phyloP scores from a whole-genome alignment of 2,797 vertebrate genomes.

The Sandelia bainsii region DNA sequence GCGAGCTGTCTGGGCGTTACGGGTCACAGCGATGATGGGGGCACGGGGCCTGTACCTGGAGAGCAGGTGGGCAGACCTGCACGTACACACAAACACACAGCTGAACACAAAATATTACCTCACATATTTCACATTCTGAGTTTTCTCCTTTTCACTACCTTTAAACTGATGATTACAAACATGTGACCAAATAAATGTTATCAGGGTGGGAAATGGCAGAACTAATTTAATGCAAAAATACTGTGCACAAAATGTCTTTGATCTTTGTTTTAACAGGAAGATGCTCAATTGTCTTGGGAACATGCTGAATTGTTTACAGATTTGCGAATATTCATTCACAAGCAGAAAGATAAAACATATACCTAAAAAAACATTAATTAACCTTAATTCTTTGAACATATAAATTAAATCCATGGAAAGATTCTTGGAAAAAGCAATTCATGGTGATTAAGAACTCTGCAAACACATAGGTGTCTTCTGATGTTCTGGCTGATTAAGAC shows the following conservation, averaged over 20 bases:
- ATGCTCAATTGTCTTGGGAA: neutral
- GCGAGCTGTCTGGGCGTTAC: slow-evolving; percentile 93
- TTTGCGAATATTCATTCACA: neutral
- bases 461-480: neutral
- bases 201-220: neutral
- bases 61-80: slow-evolving; percentile 95
- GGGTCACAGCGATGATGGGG: slow-evolving; percentile 95
- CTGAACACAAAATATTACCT: neutral
- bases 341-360: neutral
- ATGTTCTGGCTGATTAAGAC: slow-evolving; percentile 15
- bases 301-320: neutral
- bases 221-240: neutral
- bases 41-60: slow-evolving; percentile 96
- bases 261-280: neutral
- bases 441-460: neutral
- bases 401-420: slow-evolving; percentile 1
- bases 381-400: neutral
- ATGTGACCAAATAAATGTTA: neutral
- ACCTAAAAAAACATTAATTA: neutral
- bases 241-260: neutral
- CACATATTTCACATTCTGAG: neutral
- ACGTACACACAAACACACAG: neutral
- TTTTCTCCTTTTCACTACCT: neutral
- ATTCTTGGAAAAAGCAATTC: neutral
- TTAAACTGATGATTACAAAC: neutral